Percentiles rank a stretch among this genome's conserved stretches.
phyloP scores from a whole-genome alignment of 53 echinoderm and acorn worm species.

The Apostichopus leukothele region DNA sequence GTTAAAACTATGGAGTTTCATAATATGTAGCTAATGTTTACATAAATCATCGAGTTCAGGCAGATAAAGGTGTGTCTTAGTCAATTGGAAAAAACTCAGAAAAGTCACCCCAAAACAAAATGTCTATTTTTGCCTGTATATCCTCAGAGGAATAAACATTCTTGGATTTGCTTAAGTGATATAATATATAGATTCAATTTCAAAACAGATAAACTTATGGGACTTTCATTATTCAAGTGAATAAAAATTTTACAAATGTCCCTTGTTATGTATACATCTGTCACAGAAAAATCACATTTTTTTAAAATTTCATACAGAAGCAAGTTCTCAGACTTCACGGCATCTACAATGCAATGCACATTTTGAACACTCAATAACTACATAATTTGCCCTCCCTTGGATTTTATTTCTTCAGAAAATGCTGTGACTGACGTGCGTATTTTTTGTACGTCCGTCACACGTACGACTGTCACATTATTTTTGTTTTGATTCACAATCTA shows the following conservation, averaged over 20 bases:
- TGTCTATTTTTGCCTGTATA: neutral
- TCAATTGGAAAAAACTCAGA: neutral
- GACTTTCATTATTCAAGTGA: neutral
- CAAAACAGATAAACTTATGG: neutral
- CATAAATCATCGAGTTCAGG: too few species aligned
- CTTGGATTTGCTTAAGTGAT: neutral
- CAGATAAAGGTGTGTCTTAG: too few species aligned
- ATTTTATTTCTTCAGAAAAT: slow-evolving; percentile 5
- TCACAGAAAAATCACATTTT: neutral
- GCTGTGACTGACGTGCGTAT: neutral
- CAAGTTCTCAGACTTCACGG: neutral
- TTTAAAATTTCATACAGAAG: slow-evolving; percentile 20
- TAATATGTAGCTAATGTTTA: too few species aligned
- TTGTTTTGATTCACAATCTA: neutral
- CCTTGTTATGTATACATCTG: neutral
- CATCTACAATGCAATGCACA: neutral
- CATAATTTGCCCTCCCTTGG: neutral
- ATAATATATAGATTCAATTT: neutral
- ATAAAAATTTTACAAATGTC: neutral
- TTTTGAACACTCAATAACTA: neutral
- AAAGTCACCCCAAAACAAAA: neutral
- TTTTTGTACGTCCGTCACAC: slow-evolving; percentile 7
- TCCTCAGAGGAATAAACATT: neutral
- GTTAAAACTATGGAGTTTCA: too few species aligned
- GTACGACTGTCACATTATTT: slow-evolving; percentile 8